A percentile compares a stretch with the other conserved stretches of the same genome.
phyloP scores from a whole-genome alignment of 2,113 vertebrate genomes.

The Macroglossus sobrinus region DNA sequence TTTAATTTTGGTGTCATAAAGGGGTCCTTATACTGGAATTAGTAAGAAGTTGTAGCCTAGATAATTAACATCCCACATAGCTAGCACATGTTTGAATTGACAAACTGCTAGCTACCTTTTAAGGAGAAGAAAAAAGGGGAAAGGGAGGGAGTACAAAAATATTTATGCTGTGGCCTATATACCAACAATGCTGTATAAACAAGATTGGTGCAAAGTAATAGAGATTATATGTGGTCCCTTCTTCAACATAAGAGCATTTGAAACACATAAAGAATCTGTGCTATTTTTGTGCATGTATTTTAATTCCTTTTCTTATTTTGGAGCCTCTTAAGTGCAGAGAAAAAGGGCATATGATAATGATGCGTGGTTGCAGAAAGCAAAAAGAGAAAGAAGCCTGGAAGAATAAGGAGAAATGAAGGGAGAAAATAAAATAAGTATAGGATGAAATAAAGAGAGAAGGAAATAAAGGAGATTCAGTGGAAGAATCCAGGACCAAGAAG shows the following conservation, averaged over 20 bases:
- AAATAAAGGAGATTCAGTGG: neutral
- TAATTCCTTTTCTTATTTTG: conserved; percentile 43
- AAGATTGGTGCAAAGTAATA: neutral
- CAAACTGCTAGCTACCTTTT: conserved; percentile 14
- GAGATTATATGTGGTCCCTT: neutral
- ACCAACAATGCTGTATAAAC: neutral
- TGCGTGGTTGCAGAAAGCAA: neutral
- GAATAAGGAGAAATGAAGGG: neutral
- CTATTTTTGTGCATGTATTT: conserved; percentile 3
- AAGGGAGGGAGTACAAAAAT: neutral
- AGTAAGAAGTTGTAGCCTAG: neutral
- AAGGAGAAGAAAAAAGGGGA: neutral
- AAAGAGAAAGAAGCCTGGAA: conserved; percentile 26
- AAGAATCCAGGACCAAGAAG: neutral
- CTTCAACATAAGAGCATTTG: neutral
- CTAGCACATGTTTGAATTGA: neutral
- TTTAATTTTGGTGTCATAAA: neutral
- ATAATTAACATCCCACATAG: neutral
- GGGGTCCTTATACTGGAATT: neutral
- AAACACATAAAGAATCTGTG: neutral
- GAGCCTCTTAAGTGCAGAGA: conserved; percentile 16
- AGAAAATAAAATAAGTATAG: neutral
- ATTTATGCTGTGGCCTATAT: neutral
- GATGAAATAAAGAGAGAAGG: neutral
- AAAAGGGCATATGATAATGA: conserved; percentile 40